Evolutionary conservation across 1,140 invertebrate genomes (phyloP).

Genomic region (Ruditapes philippinarum): DNA sequence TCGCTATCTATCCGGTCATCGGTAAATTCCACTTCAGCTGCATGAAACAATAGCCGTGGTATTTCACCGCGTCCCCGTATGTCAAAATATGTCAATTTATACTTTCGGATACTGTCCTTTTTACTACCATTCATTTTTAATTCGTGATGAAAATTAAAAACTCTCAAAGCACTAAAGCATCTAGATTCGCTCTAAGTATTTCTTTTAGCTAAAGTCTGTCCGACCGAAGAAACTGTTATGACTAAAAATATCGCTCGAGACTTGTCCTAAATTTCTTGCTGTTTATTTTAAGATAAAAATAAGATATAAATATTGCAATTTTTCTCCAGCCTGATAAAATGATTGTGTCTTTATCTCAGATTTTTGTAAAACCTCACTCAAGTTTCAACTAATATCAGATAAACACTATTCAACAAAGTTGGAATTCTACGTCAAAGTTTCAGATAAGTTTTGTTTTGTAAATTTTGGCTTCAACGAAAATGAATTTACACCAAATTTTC

Average conservation of each 20-base stretch:
- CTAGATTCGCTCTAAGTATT: no score
- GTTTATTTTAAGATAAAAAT: constrained; percentile 10
- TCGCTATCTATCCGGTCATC: constrained; percentile 56
- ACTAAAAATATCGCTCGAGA: background rate
- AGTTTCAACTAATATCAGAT: background rate
- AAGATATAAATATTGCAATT: background rate
- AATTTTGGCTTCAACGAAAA: no score
- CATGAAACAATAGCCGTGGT: constrained; percentile 51
- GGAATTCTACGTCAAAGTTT: no score
- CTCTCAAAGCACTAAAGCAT: no score
- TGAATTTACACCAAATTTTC: no score
- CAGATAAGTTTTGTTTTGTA: no score
- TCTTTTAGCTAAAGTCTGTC: background rate
- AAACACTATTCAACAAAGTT: background rate
- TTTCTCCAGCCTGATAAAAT: background rate
- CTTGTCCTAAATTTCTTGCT: background rate
- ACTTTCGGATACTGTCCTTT: background rate
- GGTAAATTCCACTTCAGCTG: constrained; percentile 51
- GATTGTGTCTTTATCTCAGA: background rate
- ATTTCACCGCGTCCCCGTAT: constrained; percentile 55
- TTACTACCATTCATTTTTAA: constrained; percentile 36
- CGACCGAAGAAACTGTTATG: background rate
- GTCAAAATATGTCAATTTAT: constrained; percentile 59
- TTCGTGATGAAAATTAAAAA: no score
- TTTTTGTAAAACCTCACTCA: background rate